phyloP scores from a whole-genome alignment of 30 jellyfish, hydroid and myxozoan genomes.

The Nemopilema nomurai region DNA sequence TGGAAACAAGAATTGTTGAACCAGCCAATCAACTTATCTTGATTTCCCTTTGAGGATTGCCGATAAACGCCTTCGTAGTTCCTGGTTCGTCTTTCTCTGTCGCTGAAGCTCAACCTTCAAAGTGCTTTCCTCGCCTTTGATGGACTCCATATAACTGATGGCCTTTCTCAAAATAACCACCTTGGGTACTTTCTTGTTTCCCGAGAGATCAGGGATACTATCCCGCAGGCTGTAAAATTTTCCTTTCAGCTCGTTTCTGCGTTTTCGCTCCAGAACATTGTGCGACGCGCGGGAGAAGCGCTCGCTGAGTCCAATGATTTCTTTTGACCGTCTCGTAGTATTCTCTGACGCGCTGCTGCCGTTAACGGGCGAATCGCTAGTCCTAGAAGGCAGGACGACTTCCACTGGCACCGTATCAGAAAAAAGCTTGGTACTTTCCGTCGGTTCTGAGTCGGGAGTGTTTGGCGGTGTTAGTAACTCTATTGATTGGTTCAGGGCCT shows the following conservation, averaged over 20 bases:
- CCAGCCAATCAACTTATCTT: background rate
- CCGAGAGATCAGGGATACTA: conserved; percentile 78
- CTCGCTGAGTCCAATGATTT: conserved; percentile 18
- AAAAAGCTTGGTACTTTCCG: conserved; percentile 5
- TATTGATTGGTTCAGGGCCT: conserved; percentile 22
- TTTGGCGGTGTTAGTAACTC: conserved; percentile 68
- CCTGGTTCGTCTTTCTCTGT: conserved; percentile 51
- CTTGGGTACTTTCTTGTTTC: conserved; percentile 88
- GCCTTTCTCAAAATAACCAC: conserved; percentile 86
- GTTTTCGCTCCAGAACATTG: conserved; percentile 91
- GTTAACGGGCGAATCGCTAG: conserved; percentile 9
- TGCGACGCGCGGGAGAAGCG: conserved; percentile 87
- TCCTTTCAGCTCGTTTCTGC: conserved; percentile 92
- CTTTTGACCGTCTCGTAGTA: conserved; percentile 14
- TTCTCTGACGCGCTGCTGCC: conserved; percentile 7
- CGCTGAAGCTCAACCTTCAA: conserved; percentile 45
- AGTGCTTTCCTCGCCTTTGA: conserved; percentile 34
- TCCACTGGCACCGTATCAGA: conserved; percentile 19
- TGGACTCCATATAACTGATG: conserved; percentile 32
- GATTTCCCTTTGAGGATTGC: conserved; percentile 19
- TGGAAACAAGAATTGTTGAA: background rate
- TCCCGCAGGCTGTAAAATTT: conserved; percentile 83
- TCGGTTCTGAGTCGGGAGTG: conserved; percentile 67
- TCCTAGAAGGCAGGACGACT: conserved; percentile 11
- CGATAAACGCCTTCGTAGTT: conserved; percentile 56